These are phyloP conservation scores for Rhagoletis zephyria DNA, from an alignment of 1,140 invertebrate species.

Conservation along the genomic window DNA sequence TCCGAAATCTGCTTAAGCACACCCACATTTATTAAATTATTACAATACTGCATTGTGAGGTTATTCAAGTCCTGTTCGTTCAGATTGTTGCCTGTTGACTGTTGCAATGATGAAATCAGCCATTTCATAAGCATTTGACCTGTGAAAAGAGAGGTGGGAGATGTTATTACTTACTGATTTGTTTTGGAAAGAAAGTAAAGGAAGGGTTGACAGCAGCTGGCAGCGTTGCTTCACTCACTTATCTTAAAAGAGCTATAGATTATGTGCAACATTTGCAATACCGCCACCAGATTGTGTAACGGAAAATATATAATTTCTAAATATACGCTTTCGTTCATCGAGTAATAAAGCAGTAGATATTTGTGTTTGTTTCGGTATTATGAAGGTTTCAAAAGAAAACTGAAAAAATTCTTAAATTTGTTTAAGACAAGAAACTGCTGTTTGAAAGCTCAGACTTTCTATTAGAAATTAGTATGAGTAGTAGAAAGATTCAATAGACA, in stretches of 20 bases:
- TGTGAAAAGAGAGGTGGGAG: slow-evolving; percentile 70
- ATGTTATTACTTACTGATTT: neutral
- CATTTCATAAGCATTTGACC: slow-evolving; percentile 93
- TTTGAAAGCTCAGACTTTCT: no score
- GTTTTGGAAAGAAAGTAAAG: neutral
- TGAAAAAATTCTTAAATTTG: neutral
- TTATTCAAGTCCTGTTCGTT: slow-evolving; percentile 82
- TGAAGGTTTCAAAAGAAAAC: neutral
- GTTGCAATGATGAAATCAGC: slow-evolving; percentile 85
- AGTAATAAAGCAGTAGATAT: neutral
- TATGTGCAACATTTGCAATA: slow-evolving; percentile 10
- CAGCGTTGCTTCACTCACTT: neutral
- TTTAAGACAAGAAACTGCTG: no score
- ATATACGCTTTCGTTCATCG: slow-evolving; percentile 8
- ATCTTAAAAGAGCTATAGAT: slow-evolving; percentile 22
- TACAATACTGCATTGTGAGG: slow-evolving; percentile 86
- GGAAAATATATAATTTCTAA: neutral
- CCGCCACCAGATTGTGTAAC: slow-evolving; percentile 12
- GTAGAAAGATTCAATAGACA: no score
- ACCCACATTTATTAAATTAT: slow-evolving; percentile 89
- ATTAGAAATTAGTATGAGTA: no score
- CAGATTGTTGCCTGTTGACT: slow-evolving; percentile 76
- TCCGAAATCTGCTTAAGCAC: slow-evolving; percentile 83
- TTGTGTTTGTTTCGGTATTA: neutral
- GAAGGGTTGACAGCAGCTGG: neutral